These are phyloP conservation scores for Furcifer pardalis DNA, from an alignment of 2,797 vertebrate genomes.

Conservation along the genomic window DNA sequence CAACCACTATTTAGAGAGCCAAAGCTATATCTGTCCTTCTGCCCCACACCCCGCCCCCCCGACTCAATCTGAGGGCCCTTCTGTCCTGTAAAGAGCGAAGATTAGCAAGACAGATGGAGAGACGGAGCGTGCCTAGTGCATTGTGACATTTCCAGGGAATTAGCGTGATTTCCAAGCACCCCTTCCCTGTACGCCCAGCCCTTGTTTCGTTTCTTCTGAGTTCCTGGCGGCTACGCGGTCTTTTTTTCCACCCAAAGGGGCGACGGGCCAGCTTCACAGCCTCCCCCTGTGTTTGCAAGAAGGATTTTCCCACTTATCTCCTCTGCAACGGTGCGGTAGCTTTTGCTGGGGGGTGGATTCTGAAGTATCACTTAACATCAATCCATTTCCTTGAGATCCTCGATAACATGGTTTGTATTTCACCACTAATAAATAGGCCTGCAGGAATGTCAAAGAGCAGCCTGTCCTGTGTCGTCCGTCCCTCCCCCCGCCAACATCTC, in stretches of 20 bases:
- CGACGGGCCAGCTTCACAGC: constrained; percentile 2
- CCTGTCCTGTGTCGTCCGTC: no score
- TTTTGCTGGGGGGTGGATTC: constrained; percentile 70
- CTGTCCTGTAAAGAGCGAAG: neutral
- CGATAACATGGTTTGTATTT: constrained; percentile 72
- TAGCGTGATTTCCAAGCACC: constrained; percentile 17
- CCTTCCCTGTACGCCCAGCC: neutral
- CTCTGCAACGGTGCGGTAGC: constrained; percentile 55
- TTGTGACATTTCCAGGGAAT: constrained; percentile 19
- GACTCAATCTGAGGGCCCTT: neutral
- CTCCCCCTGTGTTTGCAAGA: constrained; percentile 53
- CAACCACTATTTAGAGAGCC: neutral
- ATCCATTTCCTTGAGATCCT: constrained; percentile 74
- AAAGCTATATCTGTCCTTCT: neutral
- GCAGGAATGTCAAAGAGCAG: constrained; percentile 29
- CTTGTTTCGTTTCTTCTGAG: constrained; percentile 19
- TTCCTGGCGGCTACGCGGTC: neutral
- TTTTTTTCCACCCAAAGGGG: neutral
- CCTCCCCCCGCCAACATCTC: neutral
- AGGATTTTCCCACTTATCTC: constrained; percentile 76
- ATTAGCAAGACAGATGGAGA: constrained; percentile 9
- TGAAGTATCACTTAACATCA: constrained; percentile 75
- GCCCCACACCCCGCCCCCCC: neutral
- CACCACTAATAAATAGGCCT: constrained; percentile 66
- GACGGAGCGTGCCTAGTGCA: neutral